Evolutionary conservation across 2,113 vertebrate genomes (phyloP), one percentile per base, ranked within the genome.

Genomic region (Oncorhynchus clarkii): DNA sequence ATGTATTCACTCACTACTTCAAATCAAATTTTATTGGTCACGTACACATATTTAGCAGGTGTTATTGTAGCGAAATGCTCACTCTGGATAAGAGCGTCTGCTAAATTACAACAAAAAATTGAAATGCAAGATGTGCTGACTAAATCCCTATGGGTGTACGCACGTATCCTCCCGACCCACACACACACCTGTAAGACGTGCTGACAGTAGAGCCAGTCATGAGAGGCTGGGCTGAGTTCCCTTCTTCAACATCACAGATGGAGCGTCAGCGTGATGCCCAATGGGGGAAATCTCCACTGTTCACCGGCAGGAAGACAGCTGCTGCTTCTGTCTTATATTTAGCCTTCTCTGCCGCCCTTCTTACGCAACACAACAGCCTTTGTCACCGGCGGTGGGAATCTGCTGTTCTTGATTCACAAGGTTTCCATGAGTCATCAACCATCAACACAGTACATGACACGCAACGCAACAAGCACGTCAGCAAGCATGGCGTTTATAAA

Each of bases 321-420:
- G 79, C 73, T 77, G 78, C 54, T 71, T 51, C 49, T 18, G 70
- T 78, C 78, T 85, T 87, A 88, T 81, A 85, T 86, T 83, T 87
- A 87, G 82, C 80, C 73, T 48, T 60, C 27, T 68, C 2, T 69
- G 59, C 80, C 77, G 20, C 22, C 7, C 60, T 64, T 26, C 24
- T 67, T 67, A 67, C 12, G 65, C 24, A 45, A 11, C 39, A 9
- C 39, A 31, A 67, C 24, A 14, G 65, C 26, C 22, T 67, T 67
- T 29, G 26, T 14, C 72, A n/a, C 9, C 18, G 27, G 8, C 5
- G 16, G 51, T 45, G 27, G 4, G 51, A 62, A 62, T 60, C 45
- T 54, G 73, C 57, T 49, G 79, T 12, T 45, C 39, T 45, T 80
- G 76, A 80, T 71, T 80, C 78, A 72, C 48, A 60, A 76, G 39